Evolutionary conservation across 2,113 vertebrate genomes (phyloP), one percentile per base, ranked within the genome.

Genomic region (Jacana jacana): DNA sequence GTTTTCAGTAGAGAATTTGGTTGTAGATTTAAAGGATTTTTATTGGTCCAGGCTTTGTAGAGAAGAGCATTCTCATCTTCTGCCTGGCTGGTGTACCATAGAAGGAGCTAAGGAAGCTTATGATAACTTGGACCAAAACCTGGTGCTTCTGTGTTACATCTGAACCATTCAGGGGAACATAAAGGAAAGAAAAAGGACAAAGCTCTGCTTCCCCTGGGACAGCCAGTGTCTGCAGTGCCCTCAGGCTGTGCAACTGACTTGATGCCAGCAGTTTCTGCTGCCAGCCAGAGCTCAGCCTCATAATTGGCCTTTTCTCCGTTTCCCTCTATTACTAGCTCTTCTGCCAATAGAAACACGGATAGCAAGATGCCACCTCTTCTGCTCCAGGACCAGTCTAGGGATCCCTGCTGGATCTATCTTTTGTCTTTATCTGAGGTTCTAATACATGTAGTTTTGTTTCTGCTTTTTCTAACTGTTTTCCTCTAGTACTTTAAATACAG

Each of bases 241-340:
- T 91, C 42, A 35, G 52, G 40, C 28, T 66, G 35, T n/a, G 11
- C 17, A 16, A 2, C 9, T 77, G 40, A 8, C 37, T 87, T 49
- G 18, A 19, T 28, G 23, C 11, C 61, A 27, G 20, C 24, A 93
- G 4, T 31, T 78, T 65, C 61, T 89, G 64, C 37, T 52, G 10
- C 28, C 75, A 51, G 12, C 16, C 17, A 22, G 22, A 8, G 33
- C 17, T 49, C 68, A 10, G 22, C 10, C 33, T 40, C 30, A 9
- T 37, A 63, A 60, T 7, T 0, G 0, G 30, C 11, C 13, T 66
- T 88, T 68, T 54, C 4, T 7, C 6, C 5, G 30, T 71, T 85
- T 90, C 30, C 52, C 52, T 51, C 15, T 63, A 10, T 52, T 87
- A 28, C 13, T 39, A 73, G 12, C 17, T 70, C 52, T 51, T 60